A percentile compares a stretch with the other conserved stretches of the same genome.
Evolutionary conservation across 2,888 invertebrate species (phyloP).

Genomic region (Hirudinaria manillensis): DNA sequence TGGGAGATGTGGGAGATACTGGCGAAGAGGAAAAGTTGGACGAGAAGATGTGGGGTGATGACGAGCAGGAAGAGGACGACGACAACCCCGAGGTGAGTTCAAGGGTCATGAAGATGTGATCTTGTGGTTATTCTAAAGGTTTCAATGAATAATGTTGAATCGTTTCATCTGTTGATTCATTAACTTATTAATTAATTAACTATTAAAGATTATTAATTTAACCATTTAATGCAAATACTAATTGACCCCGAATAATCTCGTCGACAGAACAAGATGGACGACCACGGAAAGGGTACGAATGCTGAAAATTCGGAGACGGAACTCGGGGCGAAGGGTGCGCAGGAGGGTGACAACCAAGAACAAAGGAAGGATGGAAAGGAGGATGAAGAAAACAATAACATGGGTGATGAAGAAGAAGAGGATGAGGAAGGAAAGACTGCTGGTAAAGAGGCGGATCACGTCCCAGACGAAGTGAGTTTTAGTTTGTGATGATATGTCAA

Average conservation of each 20-base stretch:
- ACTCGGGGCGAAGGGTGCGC: slow-evolving; percentile 8
- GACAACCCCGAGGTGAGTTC: slow-evolving; percentile 8
- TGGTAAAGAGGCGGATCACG: slow-evolving; percentile 10
- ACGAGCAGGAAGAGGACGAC: slow-evolving; percentile 74
- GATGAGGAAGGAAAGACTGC: slow-evolving; percentile 11
- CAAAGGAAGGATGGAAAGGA: slow-evolving; percentile 16
- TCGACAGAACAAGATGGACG: slow-evolving; percentile 20
- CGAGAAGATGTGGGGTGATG: slow-evolving; percentile 60
- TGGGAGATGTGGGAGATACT: slow-evolving; percentile 81
- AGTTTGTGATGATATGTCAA: not conserved
- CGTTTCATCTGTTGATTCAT: no score
- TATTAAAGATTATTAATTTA: no score
- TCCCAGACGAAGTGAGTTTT: slow-evolving; percentile 22
- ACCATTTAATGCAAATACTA: no score
- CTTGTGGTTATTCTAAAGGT: not conserved
- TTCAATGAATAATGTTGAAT: not conserved
- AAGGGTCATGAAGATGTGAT: not conserved
- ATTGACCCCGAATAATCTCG: no score
- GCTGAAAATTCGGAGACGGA: not conserved
- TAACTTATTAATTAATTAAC: no score
- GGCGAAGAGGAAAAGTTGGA: slow-evolving; percentile 50
- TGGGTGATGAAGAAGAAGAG: slow-evolving; percentile 15
- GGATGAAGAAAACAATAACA: not conserved
- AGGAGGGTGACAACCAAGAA: not conserved
- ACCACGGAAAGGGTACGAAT: slow-evolving; percentile 25